Evolutionary conservation across 1,140 invertebrate species (phyloP).

Genomic region (Dendroctonus ponderosae): DNA sequence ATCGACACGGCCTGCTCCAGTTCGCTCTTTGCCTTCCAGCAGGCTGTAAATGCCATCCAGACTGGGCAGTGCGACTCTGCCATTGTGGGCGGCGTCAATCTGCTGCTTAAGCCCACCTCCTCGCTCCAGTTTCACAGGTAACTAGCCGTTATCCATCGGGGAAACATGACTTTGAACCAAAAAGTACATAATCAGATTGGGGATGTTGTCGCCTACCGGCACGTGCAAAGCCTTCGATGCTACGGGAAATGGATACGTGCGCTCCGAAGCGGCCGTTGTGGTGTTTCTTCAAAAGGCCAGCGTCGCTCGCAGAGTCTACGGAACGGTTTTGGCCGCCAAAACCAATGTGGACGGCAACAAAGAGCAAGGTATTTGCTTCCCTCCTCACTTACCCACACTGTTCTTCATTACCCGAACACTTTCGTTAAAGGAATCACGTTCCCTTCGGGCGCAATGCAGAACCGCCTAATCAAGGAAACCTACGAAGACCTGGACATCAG

Average conservation of each 20-base stretch:
- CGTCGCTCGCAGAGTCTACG: conserved; percentile 78
- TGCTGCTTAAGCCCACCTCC: conserved; percentile 82
- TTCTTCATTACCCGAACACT: not conserved
- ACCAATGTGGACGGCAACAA: conserved; percentile 91
- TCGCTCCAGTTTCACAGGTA: conserved; percentile 86
- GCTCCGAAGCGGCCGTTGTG: conserved; percentile 82
- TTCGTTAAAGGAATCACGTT: conserved; percentile 70
- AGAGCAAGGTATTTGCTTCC: conserved; percentile 60
- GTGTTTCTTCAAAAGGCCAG: conserved; percentile 78
- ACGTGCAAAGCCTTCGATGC: conserved; percentile 92
- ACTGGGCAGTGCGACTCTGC: conserved; percentile 88
- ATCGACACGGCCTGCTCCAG: conserved; percentile 96
- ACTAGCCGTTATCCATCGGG: not conserved
- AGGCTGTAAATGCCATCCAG: conserved; percentile 80
- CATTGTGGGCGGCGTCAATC: conserved; percentile 81
- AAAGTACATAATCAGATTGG: conserved; percentile 55
- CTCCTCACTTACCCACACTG: not conserved
- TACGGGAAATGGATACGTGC: conserved; percentile 87
- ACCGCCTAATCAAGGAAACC: conserved; percentile 78
- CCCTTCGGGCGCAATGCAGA: conserved; percentile 84
- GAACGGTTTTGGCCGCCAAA: conserved; percentile 80
- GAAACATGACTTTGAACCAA: not conserved
- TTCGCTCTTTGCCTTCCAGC: conserved; percentile 82
- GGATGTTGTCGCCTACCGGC: conserved; percentile 88
- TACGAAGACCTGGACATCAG: conserved; percentile 80